These are phyloP conservation scores for Aurelia sp. DNA, from an alignment of 30 jellyfish, hydroid and myxozoan genomes.

Conservation along the genomic window DNA sequence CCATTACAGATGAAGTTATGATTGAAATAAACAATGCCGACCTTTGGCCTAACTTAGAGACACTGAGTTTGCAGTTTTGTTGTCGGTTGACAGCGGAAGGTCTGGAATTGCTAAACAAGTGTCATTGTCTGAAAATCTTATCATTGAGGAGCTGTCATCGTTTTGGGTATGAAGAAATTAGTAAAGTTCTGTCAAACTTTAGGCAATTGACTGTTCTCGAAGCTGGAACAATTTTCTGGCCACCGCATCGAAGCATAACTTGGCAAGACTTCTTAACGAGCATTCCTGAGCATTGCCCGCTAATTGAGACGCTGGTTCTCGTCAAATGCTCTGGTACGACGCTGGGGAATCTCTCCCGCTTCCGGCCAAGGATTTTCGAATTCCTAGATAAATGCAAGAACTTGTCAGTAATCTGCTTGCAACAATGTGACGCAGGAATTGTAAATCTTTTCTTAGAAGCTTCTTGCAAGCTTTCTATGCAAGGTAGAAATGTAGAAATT, in stretches of 20 bases:
- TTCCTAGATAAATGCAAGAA: slow-evolving; percentile 21
- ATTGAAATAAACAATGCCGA: neutral
- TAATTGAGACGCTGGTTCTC: slow-evolving; percentile 20
- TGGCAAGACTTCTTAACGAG: slow-evolving; percentile 40
- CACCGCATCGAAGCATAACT: slow-evolving; percentile 27
- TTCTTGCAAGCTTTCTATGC: neutral
- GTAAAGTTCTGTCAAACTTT: slow-evolving; percentile 7
- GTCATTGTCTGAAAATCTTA: slow-evolving; percentile 21
- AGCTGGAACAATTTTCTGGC: slow-evolving; percentile 41
- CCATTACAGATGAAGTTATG: slow-evolving; percentile 44
- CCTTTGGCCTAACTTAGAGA: slow-evolving; percentile 34
- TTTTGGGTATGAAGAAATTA: slow-evolving; percentile 28
- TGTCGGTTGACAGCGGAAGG: slow-evolving; percentile 18
- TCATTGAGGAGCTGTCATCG: slow-evolving; percentile 58
- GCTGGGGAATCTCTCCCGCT: slow-evolving; percentile 21
- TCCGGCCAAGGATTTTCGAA: slow-evolving; percentile 22
- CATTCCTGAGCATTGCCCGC: slow-evolving; percentile 42
- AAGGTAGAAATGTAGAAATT: slow-evolving; percentile 3
- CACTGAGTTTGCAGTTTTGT: slow-evolving; percentile 57
- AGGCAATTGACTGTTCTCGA: slow-evolving; percentile 22
- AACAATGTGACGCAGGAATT: slow-evolving; percentile 54
- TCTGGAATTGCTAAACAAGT: slow-evolving; percentile 12
- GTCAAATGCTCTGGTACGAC: slow-evolving; percentile 50
- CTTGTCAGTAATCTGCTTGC: slow-evolving; percentile 16
- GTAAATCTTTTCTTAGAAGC: slow-evolving; percentile 12